A percentile compares a stretch with the other conserved stretches of the same genome.
phyloP scores from a whole-genome alignment of 2,113 vertebrate genomes.

The Protobothrops flavoviridis region DNA sequence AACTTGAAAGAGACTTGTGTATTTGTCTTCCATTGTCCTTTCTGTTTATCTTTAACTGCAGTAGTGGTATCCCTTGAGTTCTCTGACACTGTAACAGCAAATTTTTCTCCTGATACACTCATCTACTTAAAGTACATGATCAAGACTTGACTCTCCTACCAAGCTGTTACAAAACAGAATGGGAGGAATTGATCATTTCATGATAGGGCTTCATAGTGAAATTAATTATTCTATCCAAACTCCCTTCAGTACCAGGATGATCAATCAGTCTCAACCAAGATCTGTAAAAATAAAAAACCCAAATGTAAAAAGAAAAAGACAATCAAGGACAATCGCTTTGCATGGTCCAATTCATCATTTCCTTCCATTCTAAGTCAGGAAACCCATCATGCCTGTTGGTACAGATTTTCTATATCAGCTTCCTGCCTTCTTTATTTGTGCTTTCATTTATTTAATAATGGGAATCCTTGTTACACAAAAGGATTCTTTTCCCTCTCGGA shows the following conservation, averaged over 20 bases:
- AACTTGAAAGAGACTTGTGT: not conserved
- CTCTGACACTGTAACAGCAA: not conserved
- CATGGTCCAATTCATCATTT: not conserved
- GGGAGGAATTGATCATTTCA: not conserved
- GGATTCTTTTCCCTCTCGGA: not conserved
- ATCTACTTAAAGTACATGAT: not conserved
- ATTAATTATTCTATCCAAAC: not conserved
- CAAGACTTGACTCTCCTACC: not conserved
- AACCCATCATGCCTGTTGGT: no score
- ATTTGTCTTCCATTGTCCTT: not conserved
- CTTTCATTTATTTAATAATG: not conserved
- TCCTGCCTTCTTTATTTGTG: not conserved
- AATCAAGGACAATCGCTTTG: not conserved
- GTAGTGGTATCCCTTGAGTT: not conserved
- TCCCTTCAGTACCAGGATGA: not conserved
- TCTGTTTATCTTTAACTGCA: not conserved
- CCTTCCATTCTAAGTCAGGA: no score
- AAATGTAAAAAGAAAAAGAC: not conserved
- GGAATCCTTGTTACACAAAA: not conserved
- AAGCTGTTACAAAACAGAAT: not conserved
- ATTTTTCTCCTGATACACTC: not conserved
- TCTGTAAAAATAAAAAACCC: not conserved
- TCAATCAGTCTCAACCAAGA: not conserved
- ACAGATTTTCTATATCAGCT: not conserved
- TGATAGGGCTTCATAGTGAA: not conserved